Evolutionary conservation across 2,888 invertebrate species (phyloP).

Genomic region (Mylabris sibirica): DNA sequence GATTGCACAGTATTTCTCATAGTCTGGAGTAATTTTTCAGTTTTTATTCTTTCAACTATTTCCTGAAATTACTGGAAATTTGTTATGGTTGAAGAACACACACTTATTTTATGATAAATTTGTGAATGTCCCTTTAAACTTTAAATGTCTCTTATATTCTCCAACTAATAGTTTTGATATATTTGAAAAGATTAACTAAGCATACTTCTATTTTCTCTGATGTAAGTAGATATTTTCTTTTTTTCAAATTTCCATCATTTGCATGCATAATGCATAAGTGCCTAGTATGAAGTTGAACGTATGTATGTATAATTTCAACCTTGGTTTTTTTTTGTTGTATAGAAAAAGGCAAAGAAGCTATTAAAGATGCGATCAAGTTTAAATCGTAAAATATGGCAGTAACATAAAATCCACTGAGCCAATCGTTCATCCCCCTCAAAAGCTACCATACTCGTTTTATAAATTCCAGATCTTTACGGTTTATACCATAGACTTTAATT

Average conservation of each 20-base stretch:
- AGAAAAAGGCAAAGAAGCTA: constrained; percentile 42
- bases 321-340: neutral
- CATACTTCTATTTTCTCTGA: neutral
- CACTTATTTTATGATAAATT: neutral
- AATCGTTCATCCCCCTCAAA: constrained; percentile 14
- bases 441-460: constrained; percentile 39
- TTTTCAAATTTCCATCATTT: neutral
- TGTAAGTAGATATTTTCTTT: neutral
- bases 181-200: neutral
- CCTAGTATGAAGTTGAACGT: constrained; percentile 23
- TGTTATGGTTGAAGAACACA: neutral
- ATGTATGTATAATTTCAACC: constrained; percentile 12
- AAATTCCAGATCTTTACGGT: constrained; percentile 43
- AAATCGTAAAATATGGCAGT: constrained; percentile 44
- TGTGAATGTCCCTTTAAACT: neutral
- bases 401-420: constrained; percentile 39
- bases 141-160: neutral
- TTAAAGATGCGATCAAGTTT: constrained; percentile 42
- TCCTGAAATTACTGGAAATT: neutral
- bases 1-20: neutral
- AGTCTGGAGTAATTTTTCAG: neutral
- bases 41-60: neutral
- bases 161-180: neutral
- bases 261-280: constrained; percentile 35
- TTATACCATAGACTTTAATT: constrained; percentile 39